Percentiles rank a stretch among this genome's conserved stretches.
Conservation (phyloP, 30 jellyfish, hydroid and myxozoan genomes). For the Clytia hemisphaerica region DNA sequence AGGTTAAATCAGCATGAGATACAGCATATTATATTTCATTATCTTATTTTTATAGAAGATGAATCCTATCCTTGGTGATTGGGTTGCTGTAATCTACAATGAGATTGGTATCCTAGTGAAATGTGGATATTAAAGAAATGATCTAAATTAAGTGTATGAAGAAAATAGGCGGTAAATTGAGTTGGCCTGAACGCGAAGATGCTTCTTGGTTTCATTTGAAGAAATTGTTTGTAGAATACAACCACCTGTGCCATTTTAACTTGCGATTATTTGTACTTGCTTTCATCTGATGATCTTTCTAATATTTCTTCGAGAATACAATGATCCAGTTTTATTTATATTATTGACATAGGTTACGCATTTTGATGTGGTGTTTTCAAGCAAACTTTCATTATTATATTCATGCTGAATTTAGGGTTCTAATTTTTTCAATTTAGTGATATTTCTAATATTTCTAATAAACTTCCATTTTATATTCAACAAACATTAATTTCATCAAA, state of each 20-base stretch:
- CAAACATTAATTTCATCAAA: too few species aligned
- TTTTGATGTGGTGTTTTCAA: too few species aligned
- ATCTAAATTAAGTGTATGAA: background rate
- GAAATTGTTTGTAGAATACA: background rate
- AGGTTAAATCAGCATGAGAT: too few species aligned
- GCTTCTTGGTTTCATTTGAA: background rate
- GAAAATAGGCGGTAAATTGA: background rate
- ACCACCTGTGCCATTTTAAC: background rate
- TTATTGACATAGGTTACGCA: too few species aligned
- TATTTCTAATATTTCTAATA: too few species aligned
- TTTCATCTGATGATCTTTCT: background rate
- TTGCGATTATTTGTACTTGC: background rate
- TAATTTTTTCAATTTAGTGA: too few species aligned
- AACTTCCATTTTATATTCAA: too few species aligned
- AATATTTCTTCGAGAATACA: background rate
- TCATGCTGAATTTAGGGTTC: too few species aligned
- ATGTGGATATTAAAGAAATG: background rate
- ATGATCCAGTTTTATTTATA: too few species aligned
- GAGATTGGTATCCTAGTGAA: conserved; percentile 1
- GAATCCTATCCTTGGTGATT: background rate
- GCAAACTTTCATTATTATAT: too few species aligned
- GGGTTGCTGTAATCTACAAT: background rate
- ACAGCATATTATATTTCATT: too few species aligned
- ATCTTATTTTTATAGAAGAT: background rate
- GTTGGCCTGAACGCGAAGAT: conserved; percentile 1